Percentiles rank a stretch among this genome's conserved stretches.
Conservation (phyloP, 2,113 vertebrate species). For the Amphiprion percula region DNA sequence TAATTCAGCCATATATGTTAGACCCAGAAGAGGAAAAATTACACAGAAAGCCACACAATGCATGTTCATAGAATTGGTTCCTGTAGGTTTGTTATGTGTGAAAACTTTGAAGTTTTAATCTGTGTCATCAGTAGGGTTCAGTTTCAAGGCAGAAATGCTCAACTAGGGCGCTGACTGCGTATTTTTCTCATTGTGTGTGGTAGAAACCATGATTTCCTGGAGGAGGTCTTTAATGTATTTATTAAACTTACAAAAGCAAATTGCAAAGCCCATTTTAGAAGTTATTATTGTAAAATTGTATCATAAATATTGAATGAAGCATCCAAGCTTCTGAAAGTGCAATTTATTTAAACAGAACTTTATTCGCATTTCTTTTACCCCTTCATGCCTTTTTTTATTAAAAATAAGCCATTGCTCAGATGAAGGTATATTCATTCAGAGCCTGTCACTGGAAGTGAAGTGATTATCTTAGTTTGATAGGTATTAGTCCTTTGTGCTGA, state of each 20-base stretch:
- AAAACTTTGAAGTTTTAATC: no score
- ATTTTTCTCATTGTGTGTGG: no score
- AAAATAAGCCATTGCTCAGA: neutral
- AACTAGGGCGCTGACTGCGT: no score
- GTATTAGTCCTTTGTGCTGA: slow-evolving; percentile 17
- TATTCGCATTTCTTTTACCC: neutral
- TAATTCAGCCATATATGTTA: no score
- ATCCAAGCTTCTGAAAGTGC: neutral
- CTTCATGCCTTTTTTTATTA: neutral
- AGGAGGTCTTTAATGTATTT: neutral
- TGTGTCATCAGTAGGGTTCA: no score
- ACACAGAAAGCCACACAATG: no score
- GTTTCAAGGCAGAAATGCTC: no score
- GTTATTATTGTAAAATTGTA: slow-evolving; percentile 3
- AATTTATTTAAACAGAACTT: neutral
- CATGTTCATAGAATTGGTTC: no score
- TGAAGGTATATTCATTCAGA: neutral
- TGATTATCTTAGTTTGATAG: neutral
- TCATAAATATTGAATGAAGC: neutral
- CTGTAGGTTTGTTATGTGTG: no score
- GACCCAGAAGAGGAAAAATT: no score
- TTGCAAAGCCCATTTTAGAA: neutral
- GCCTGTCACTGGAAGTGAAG: neutral
- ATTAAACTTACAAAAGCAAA: neutral
- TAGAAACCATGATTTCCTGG: no score